A percentile compares a stretch with the other conserved stretches of the same genome.
Evolutionary conservation across 2,888 invertebrate genomes (phyloP).

Genomic region (Sarcophaga rosellei): DNA sequence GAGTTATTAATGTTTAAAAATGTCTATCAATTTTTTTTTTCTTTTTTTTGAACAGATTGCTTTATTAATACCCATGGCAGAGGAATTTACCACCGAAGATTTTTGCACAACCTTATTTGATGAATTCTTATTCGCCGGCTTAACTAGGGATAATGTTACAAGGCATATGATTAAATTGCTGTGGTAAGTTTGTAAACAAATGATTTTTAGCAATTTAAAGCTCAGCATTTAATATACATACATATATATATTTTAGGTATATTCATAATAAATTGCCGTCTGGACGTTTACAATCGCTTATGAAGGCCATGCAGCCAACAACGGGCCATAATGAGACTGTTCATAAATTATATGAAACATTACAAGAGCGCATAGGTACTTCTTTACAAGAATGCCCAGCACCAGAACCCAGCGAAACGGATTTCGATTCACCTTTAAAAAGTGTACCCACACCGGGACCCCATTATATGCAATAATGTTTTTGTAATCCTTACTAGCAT

Average conservation of each 20-base stretch:
- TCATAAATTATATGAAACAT: conserved; percentile 88
- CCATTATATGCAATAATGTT: conserved; percentile 80
- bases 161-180: conserved; percentile 94
- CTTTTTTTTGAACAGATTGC: conserved; percentile 81
- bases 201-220: conserved; percentile 85
- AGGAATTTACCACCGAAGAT: conserved; percentile 96
- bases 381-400: conserved; percentile 85
- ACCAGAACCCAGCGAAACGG: conserved; percentile 86
- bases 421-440: conserved; percentile 91
- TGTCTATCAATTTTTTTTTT: conserved; percentile 30
- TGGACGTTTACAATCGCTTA: conserved; percentile 87
- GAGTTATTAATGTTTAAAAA: background rate
- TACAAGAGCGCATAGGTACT: conserved; percentile 90
- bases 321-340: conserved; percentile 92
- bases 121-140: conserved; percentile 95
- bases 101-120: conserved; percentile 98
- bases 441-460: conserved; percentile 92
- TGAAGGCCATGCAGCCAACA: conserved; percentile 84
- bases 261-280: conserved; percentile 92
- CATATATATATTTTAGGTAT: conserved; percentile 84
- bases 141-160: conserved; percentile 94
- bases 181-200: conserved; percentile 87
- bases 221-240: background rate
- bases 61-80: conserved; percentile 91
- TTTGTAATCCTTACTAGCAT: background rate